These are phyloP conservation scores for Aphelocoma californica DNA, from an alignment of 2,797 vertebrate species.

Conservation along the genomic window DNA sequence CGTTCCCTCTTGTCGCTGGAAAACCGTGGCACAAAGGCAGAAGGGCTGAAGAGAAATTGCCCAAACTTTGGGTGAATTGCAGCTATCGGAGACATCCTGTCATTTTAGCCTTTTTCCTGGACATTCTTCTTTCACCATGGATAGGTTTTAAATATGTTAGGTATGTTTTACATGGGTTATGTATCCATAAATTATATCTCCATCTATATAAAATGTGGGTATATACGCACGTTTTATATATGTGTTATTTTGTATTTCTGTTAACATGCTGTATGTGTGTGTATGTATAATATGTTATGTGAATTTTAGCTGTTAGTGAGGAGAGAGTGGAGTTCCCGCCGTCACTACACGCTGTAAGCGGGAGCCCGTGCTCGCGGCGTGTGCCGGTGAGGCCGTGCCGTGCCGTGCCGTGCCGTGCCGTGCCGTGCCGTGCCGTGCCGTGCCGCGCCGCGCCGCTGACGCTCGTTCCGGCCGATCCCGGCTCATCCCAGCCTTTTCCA, in stretches of 20 bases:
- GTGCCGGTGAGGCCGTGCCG: too few species aligned
- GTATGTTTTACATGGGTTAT: neutral
- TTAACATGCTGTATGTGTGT: neutral
- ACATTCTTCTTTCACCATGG: neutral
- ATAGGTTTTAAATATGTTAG: fast-evolving
- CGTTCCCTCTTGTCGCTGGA: neutral
- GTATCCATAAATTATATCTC: too few species aligned
- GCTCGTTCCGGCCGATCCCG: neutral
- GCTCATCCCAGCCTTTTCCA: neutral
- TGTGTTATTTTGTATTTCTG: too few species aligned
- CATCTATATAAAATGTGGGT: too few species aligned
- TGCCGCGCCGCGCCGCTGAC: fast-evolving
- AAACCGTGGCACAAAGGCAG: neutral
- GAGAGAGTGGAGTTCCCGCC: too few species aligned
- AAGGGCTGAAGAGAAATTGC: neutral
- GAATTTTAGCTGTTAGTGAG: fast-evolving
- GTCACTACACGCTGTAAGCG: neutral
- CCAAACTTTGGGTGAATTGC: neutral
- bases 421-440: too few species aligned
- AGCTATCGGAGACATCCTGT: neutral
- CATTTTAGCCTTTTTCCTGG: neutral
- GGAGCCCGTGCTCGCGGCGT: too few species aligned
- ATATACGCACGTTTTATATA: too few species aligned
- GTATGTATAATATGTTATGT: too few species aligned
- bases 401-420: too few species aligned